Base-by-base conservation (phyloP, 1,140 invertebrate species). In the Dendrolimus punctatus region DNA sequence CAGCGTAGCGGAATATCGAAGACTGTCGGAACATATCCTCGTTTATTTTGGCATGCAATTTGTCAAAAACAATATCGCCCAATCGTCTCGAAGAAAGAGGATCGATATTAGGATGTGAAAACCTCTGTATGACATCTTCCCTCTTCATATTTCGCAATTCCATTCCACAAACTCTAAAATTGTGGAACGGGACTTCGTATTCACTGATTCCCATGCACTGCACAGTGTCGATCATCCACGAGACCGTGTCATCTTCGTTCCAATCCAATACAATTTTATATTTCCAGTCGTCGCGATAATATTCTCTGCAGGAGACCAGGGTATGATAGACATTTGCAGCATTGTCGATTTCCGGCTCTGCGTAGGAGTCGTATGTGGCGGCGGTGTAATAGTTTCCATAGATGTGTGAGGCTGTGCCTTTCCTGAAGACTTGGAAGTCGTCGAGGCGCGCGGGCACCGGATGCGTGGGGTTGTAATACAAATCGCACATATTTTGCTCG, bases 191-290 rank as follows among this genome's bases (percentile, higher is more conserved):
- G 5, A 83, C 55, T 36, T 84, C 79, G 44, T 64, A 85, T 64
- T 78, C 89, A 79, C 51, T 80, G 68, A 70, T 87, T 60, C 60
- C 88, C 74, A 64, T 83, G 62, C 47, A 69, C 62, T 49, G 85
- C 62, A 8, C 85, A 2, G 87, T 86, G 39, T 85, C 88, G 53
- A 88, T 80, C 37, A 90, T 61, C 90, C 90, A 91, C 48, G 85
- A 84, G 47, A 88, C 83, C n/a, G 89, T 90, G 60, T 90, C 89
- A 23, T 89, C 87, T 49, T 88, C 85, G 55, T 68, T 87, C 90
- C 90, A 91, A 9, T 87, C 75, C 52, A 70, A 71, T 42, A 90
- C 76, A 9, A 80, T 73, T 58, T 90, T 90, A 39, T 81, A 78
- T 46, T 76, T 79, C 89, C 89, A 91, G 5, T 85, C 85, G 8